Conservation (phyloP, 2,888 invertebrate genomes). For the Mystacides longicornis region DNA sequence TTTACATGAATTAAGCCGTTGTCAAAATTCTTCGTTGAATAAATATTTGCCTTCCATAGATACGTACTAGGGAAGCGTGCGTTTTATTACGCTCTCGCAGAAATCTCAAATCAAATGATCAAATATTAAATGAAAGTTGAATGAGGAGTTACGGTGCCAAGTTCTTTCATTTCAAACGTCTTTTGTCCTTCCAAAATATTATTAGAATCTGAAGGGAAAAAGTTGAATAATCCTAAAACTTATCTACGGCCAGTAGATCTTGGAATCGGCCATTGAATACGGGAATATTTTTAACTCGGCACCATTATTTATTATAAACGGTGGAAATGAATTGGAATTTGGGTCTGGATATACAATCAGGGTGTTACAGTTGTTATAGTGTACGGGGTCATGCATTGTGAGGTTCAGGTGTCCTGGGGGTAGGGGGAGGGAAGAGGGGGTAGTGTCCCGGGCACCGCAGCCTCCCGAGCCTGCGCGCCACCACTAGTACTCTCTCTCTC, state of each 20-base stretch:
- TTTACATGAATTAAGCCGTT: too few relatives aligned
- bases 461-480: slow-evolving; percentile 4
- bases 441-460: slow-evolving; percentile 7
- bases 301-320: background rate
- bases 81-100: too few relatives aligned
- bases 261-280: background rate
- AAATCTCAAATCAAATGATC: too few relatives aligned
- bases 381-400: slow-evolving; percentile 1
- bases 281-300: background rate
- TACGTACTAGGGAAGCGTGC: too few relatives aligned
- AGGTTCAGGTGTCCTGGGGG: slow-evolving; percentile 1
- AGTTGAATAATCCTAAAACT: background rate
- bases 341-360: slow-evolving; percentile 1
- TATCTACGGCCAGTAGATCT: background rate
- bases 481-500: background rate
- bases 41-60: too few relatives aligned
- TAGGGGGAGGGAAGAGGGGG: slow-evolving; percentile 1
- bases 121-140: too few relatives aligned
- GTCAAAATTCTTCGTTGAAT: too few relatives aligned
- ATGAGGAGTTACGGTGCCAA: too few relatives aligned
- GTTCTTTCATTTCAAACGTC: too few relatives aligned
- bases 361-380: background rate
- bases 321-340: background rate
- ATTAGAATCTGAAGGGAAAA: too few relatives aligned
- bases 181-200: too few relatives aligned